These are phyloP conservation scores for Chrysotoxum bicinctum DNA, from an alignment of 2,888 invertebrate genomes.

Conservation along the genomic window DNA sequence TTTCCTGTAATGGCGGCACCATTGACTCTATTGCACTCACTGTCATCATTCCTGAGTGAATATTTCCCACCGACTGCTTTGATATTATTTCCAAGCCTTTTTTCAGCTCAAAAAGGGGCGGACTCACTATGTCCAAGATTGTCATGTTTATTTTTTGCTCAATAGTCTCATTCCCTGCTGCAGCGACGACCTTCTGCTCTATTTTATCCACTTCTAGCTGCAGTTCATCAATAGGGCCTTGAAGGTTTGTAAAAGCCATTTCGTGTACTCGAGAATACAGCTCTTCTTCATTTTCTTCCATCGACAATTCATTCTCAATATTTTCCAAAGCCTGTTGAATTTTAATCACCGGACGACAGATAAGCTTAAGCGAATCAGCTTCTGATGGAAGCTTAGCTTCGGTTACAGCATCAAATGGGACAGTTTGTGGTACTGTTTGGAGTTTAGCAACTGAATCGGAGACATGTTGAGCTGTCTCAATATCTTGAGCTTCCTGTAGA, in stretches of 20 bases:
- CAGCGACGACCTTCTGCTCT: constrained; percentile 76
- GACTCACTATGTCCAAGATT: constrained; percentile 85
- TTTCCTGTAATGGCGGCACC: constrained; percentile 84
- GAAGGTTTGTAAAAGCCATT: constrained; percentile 78
- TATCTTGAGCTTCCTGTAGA: constrained; percentile 82
- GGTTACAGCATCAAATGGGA: constrained; percentile 79
- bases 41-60: constrained; percentile 80
- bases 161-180: constrained; percentile 77
- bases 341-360: constrained; percentile 81
- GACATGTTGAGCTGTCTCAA: constrained; percentile 81
- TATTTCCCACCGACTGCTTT: constrained; percentile 77
- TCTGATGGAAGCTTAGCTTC: constrained; percentile 79
- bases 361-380: constrained; percentile 78
- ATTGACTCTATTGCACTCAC: constrained; percentile 82
- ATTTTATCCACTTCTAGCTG: constrained; percentile 77
- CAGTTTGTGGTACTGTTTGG: constrained; percentile 75
- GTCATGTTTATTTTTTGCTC: constrained; percentile 83
- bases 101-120: constrained; percentile 85
- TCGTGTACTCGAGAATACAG: constrained; percentile 79
- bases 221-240: constrained; percentile 78
- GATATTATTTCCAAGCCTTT: constrained; percentile 84
- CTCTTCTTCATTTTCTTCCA: constrained; percentile 79
- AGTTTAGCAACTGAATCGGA: constrained; percentile 80
- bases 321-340: constrained; percentile 82
- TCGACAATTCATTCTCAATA: constrained; percentile 79